phyloP scores from a whole-genome alignment of 1,140 invertebrate genomes.

The Brachionus rotundiformis region DNA sequence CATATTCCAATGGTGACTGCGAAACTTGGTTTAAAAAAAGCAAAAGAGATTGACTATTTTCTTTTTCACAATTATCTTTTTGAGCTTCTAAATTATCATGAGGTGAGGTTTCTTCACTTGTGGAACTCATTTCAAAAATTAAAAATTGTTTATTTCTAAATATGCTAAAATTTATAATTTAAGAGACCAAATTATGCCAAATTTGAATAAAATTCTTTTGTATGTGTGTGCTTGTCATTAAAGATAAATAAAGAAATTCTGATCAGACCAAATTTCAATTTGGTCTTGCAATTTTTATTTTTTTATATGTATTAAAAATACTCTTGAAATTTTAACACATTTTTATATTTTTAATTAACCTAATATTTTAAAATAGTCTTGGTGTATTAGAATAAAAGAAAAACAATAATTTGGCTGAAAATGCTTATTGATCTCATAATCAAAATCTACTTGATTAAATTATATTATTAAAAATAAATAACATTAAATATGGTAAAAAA shows the following conservation, averaged over 20 bases:
- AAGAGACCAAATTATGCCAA: not conserved
- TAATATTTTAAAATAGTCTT: no score
- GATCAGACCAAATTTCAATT: not conserved
- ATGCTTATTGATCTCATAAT: no score
- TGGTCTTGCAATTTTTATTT: not conserved
- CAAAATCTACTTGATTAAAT: no score
- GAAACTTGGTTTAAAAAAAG: slow-evolving; percentile 35
- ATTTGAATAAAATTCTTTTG: not conserved
- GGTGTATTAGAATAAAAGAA: no score
- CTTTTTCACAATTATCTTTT: not conserved
- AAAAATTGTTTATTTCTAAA: not conserved
- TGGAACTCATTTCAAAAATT: not conserved
- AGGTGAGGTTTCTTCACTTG: not conserved
- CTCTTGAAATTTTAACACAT: no score
- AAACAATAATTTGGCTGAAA: no score
- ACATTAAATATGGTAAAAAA: no score
- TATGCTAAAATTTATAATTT: not conserved
- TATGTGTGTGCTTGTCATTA: not conserved
- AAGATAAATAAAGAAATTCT: not conserved
- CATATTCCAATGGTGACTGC: slow-evolving; percentile 13
- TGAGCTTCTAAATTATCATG: not conserved
- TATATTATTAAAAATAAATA: no score
- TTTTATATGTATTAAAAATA: no score
- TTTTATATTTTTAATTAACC: no score
- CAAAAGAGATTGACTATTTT: not conserved